Evolutionary conservation across 2,113 vertebrate species (phyloP), one percentile per base, ranked within the genome.

Genomic region (Polypterus bichir): DNA sequence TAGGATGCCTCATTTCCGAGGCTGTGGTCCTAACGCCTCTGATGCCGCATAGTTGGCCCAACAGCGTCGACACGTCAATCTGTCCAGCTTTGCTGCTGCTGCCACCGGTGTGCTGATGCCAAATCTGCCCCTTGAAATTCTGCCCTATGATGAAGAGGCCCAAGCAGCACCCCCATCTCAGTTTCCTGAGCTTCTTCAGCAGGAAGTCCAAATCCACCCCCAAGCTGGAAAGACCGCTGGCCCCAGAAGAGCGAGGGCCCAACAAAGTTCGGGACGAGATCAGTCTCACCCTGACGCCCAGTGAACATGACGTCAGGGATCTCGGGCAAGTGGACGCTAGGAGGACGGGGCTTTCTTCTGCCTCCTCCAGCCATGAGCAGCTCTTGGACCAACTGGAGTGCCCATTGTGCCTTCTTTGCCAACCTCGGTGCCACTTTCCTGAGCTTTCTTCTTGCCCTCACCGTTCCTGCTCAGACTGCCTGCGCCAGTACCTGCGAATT

Each of bases 401-500:
- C 60, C 89, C 90, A 1, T 76, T 91, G 64, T 91, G 91, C 79
- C 84, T 91, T 69, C 84, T 91, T 65, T 84, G 85, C 59, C 91
- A 91, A 72, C 88, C 88, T 0, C 79, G 82, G 0, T 75, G 78
- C 70, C 84, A 82, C 70, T 91, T 91, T 64, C 88, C 87, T 1
- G 73, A 64, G 1, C 83, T 91, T 57, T 75, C 73, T 59, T 84
- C 73, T 63, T 92, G 90, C 44, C 60, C 80, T 1, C 89, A 92
- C 75, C 83, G 83, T 8, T 78, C 88, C 0, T 91, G 91, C 79
- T 60, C 64, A 1, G 72, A 78, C 68, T 92, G 90, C 69, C 77
- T 91, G 66, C 73, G 87, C 57, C 88, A 76, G 68, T 91, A 90
- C 68, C 67, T 90, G 70, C 73, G 79, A 69, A 82, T 91, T 0